These are phyloP conservation scores for Pelagia noctiluca DNA, from an alignment of 30 jellyfish, hydroid and myxozoan genomes.

Conservation along the genomic window DNA sequence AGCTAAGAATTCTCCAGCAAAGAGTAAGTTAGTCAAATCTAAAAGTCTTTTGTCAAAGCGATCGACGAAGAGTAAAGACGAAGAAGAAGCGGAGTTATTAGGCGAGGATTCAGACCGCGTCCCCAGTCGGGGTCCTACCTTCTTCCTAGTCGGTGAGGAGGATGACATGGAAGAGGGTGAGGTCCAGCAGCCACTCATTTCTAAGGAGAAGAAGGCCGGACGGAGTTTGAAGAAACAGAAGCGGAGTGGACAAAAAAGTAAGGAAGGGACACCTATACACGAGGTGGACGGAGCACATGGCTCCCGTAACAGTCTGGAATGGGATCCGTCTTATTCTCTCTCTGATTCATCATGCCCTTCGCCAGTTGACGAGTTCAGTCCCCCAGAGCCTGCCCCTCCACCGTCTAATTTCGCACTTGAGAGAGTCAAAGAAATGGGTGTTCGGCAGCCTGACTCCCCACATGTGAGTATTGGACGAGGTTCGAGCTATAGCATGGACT, in stretches of 20 bases:
- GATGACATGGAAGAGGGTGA: constrained; percentile 15
- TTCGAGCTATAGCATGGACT: constrained; percentile 84
- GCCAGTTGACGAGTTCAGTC: constrained; percentile 67
- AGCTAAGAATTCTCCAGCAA: constrained; percentile 11
- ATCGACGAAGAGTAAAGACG: constrained; percentile 5
- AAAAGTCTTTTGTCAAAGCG: constrained; percentile 16
- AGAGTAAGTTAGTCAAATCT: constrained; percentile 12
- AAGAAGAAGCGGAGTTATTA: constrained; percentile 36
- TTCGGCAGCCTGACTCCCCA: constrained; percentile 64
- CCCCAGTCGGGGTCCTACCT: constrained; percentile 79
- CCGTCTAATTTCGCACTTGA: constrained; percentile 73
- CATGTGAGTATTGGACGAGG: constrained; percentile 64
- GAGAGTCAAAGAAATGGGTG: constrained; percentile 59
- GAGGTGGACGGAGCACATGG: not conserved
- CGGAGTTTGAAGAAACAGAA: not conserved
- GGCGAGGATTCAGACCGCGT: constrained; percentile 65
- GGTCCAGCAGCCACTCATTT: not conserved
- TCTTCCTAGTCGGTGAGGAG: constrained; percentile 49
- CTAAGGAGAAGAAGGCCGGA: constrained; percentile 12
- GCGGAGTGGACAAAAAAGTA: not conserved
- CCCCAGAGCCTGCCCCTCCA: constrained; percentile 75
- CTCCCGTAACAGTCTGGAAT: not conserved
- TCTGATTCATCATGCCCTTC: constrained; percentile 82
- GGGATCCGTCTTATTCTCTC: constrained; percentile 73
- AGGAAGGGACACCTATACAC: constrained; percentile 6